Conservation (phyloP, 2,113 vertebrate species). For the Engystomops pustulosus region DNA sequence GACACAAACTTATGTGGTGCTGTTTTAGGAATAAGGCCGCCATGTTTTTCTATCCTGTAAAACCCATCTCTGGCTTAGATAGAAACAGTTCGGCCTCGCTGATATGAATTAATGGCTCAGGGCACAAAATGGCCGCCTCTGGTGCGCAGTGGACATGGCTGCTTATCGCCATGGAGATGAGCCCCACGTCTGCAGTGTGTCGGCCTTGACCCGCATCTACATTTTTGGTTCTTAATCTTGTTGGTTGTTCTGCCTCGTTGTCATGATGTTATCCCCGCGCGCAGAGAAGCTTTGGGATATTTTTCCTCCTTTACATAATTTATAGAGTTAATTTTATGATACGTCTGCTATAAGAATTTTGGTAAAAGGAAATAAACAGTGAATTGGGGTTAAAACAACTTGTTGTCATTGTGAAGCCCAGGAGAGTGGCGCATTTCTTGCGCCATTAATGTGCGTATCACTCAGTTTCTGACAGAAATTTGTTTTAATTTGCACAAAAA, state of each 20-base stretch:
- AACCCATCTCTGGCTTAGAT: too few relatives aligned
- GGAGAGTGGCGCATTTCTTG: too few relatives aligned
- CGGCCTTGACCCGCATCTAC: neutral
- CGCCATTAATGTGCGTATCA: too few relatives aligned
- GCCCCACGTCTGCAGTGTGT: neutral
- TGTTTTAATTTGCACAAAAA: too few relatives aligned
- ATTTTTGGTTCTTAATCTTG: neutral
- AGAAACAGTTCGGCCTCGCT: too few relatives aligned
- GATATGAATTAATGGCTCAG: neutral
- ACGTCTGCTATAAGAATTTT: constrained; percentile 1
- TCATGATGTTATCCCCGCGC: neutral
- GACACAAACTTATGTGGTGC: too few relatives aligned
- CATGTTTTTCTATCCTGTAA: too few relatives aligned
- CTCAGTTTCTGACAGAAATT: too few relatives aligned
- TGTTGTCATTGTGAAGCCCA: too few relatives aligned
- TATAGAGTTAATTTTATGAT: constrained; percentile 39
- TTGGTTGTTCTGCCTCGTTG: neutral
- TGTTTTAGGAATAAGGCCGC: too few relatives aligned
- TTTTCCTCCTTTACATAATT: constrained; percentile 6
- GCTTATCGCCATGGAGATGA: neutral
- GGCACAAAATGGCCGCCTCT: neutral
- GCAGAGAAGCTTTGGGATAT: neutral
- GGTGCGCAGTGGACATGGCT: neutral
- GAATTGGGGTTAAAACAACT: constrained; percentile 1
- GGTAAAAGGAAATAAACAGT: neutral